These are phyloP conservation scores for Nasonia oneida DNA, from an alignment of 2,888 invertebrate species.

Conservation along the genomic window DNA sequence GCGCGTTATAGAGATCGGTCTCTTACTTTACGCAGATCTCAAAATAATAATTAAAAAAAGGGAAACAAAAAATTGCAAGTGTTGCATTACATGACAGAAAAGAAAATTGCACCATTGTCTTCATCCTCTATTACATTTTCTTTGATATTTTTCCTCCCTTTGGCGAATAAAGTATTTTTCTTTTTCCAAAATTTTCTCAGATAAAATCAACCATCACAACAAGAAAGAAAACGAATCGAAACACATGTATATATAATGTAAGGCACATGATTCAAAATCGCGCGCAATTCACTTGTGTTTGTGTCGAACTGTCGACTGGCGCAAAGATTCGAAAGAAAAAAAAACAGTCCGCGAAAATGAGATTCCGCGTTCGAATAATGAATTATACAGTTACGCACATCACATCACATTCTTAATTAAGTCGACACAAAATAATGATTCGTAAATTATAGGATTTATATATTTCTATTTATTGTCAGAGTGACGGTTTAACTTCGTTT, in stretches of 20 bases:
- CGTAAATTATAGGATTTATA: conserved; percentile 19
- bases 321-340: conserved; percentile 43
- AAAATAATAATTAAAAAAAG: conserved; percentile 35
- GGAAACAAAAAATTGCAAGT: conserved; percentile 28
- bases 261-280: conserved; percentile 54
- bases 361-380: conserved; percentile 53
- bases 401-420: conserved; percentile 51
- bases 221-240: conserved; percentile 52
- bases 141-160: conserved; percentile 42
- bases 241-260: conserved; percentile 35
- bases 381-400: conserved; percentile 40
- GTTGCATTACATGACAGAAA: conserved; percentile 37
- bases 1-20: conserved; percentile 43
- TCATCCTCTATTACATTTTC: conserved; percentile 26
- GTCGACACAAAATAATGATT: conserved; percentile 54
- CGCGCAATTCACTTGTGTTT: neutral
- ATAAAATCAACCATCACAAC: conserved; percentile 55
- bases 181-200: conserved; percentile 22
- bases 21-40: conserved; percentile 48
- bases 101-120: conserved; percentile 55
- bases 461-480: conserved; percentile 55
- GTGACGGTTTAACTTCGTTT: conserved; percentile 48
- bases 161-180: conserved; percentile 30
- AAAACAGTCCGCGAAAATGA: conserved; percentile 53
- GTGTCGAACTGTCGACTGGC: neutral